These are phyloP conservation scores for Dicrurus megarhynchus DNA, from an alignment of 2,113 vertebrate genomes.

Conservation along the genomic window DNA sequence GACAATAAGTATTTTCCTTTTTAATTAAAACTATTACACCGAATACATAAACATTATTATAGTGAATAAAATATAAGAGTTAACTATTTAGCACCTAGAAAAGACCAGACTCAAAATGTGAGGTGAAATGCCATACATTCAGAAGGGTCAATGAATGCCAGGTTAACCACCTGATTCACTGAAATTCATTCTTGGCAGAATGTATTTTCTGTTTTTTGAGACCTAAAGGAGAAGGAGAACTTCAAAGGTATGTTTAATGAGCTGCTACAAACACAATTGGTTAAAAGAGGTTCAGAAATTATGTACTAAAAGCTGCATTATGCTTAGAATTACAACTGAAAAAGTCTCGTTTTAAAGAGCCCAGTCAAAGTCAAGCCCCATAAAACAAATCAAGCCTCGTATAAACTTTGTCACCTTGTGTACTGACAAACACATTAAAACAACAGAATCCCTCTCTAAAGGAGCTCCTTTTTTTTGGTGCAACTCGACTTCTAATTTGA, in stretches of 20 bases:
- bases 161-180: conserved; percentile 59
- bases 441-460: conserved; percentile 39
- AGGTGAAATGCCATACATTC: not conserved
- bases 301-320: conserved; percentile 44
- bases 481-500: conserved; percentile 38
- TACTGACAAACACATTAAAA: conserved; percentile 39
- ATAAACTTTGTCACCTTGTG: conserved; percentile 51
- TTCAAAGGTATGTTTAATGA: conserved; percentile 69
- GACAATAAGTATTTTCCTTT: conserved; percentile 78
- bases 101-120: not conserved
- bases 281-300: conserved; percentile 55
- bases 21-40: conserved; percentile 74
- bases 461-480: not conserved
- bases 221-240: conserved; percentile 17
- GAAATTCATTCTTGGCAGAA: conserved; percentile 60
- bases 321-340: conserved; percentile 46
- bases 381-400: conserved; percentile 57
- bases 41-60: conserved; percentile 49
- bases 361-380: conserved; percentile 24
- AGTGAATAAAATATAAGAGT: conserved; percentile 12
- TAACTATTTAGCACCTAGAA: conserved; percentile 19
- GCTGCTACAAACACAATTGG: conserved; percentile 35
- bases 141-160: conserved; percentile 19
- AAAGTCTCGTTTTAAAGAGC: conserved; percentile 38
- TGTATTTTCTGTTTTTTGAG: conserved; percentile 57